A percentile compares a stretch with the other conserved stretches of the same genome.
Conservation (phyloP, 2,888 invertebrate genomes). For the Drosophila monieri region DNA sequence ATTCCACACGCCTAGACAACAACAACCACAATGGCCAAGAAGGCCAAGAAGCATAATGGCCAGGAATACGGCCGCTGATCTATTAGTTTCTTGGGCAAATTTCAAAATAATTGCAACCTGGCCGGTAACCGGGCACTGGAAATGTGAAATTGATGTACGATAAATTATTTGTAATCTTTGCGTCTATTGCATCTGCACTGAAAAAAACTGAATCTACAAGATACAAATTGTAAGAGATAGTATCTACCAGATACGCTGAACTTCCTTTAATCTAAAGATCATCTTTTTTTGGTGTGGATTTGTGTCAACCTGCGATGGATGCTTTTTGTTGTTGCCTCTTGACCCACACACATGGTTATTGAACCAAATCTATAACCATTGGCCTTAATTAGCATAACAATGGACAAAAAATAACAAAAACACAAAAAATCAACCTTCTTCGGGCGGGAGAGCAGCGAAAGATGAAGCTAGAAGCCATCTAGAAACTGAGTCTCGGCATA, state of each 20-base stretch:
- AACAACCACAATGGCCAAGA: conserved; percentile 49
- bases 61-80: conserved; percentile 54
- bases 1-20: conserved; percentile 61
- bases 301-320: conserved; percentile 21
- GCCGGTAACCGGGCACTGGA: conserved; percentile 28
- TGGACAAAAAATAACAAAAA: conserved; percentile 47
- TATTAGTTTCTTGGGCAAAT: conserved; percentile 71
- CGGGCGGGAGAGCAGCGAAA: conserved; percentile 28
- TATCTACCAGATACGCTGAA: too few species aligned
- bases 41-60: conserved; percentile 54
- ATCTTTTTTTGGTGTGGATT: conserved; percentile 4
- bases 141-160: conserved; percentile 57
- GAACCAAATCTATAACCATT: conserved; percentile 69
- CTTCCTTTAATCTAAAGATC: too few species aligned
- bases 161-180: conserved; percentile 60
- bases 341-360: conserved; percentile 49
- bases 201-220: neutral
- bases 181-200: neutral
- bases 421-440: conserved; percentile 51
- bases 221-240: too few species aligned
- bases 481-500: conserved; percentile 52
- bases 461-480: conserved; percentile 55
- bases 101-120: conserved; percentile 69
- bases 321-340: conserved; percentile 2
- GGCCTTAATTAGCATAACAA: conserved; percentile 80